Conservation (phyloP, 2,888 invertebrate genomes). For the Phlogophora meticulosa region DNA sequence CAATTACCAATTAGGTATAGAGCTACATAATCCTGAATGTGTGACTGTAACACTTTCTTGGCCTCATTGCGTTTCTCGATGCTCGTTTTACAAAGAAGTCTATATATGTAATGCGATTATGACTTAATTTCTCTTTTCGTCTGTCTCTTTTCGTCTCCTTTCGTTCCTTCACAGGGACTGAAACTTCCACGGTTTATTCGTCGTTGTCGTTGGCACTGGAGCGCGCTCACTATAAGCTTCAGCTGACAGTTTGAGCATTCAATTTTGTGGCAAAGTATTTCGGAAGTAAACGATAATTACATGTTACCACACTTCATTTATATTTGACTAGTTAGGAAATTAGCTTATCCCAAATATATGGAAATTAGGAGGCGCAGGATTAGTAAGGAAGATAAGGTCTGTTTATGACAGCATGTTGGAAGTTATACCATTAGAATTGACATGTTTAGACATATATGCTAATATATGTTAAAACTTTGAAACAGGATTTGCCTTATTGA, state of each 20-base stretch:
- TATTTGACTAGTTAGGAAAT: constrained; percentile 33
- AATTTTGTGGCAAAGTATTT: constrained; percentile 50
- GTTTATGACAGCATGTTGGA: not conserved
- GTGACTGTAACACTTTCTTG: not conserved
- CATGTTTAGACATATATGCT: not conserved
- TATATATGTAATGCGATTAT: not conserved
- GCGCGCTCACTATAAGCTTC: constrained; percentile 46
- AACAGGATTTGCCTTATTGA: not conserved
- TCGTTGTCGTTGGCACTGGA: not conserved
- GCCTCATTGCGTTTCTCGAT: not conserved
- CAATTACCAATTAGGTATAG: no score
- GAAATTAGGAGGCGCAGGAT: constrained; percentile 1
- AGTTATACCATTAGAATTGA: not conserved
- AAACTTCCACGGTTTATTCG: constrained; percentile 18
- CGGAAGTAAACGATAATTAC: constrained; percentile 51
- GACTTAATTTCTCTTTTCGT: not conserved
- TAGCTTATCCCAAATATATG: not conserved
- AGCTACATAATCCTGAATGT: not conserved
- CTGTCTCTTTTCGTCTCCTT: not conserved
- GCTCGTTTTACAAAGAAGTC: not conserved
- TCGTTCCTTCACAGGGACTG: not conserved
- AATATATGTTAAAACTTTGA: not conserved
- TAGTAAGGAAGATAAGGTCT: not conserved
- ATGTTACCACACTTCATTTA: constrained; percentile 18
- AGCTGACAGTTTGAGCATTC: constrained; percentile 52